phyloP scores from a whole-genome alignment of 1,140 invertebrate genomes.

The Sweltsa coloradensis region DNA sequence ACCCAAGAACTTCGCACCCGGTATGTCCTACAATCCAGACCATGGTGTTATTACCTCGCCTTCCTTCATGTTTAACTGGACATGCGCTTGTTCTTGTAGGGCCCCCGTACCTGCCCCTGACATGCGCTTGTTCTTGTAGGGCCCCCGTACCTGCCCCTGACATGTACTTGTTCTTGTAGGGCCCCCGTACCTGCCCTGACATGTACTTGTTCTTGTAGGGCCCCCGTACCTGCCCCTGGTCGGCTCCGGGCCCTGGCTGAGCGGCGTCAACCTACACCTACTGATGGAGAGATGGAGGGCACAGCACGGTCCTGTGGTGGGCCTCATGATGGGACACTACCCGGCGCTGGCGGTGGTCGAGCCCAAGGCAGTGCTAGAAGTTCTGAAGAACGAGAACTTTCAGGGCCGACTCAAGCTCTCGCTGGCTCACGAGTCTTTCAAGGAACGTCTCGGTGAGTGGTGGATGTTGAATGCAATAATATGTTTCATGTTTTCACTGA shows the following conservation, averaged over 20 bases:
- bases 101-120: neutral
- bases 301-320: slow-evolving; percentile 28
- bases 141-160: neutral
- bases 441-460: slow-evolving; percentile 44
- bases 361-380: slow-evolving; percentile 25
- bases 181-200: neutral
- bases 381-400: slow-evolving; percentile 26
- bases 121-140: neutral
- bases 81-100: too few relatives aligned
- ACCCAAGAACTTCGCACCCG: slow-evolving; percentile 3
- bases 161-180: neutral
- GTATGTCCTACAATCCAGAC: neutral
- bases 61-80: too few relatives aligned
- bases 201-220: slow-evolving; percentile 17
- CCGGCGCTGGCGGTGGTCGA: slow-evolving; percentile 28
- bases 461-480: neutral
- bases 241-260: slow-evolving; percentile 25
- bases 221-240: slow-evolving; percentile 27
- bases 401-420: slow-evolving; percentile 28
- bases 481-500: too few relatives aligned
- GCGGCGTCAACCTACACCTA: slow-evolving; percentile 18
- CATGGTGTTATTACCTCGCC: too few relatives aligned
- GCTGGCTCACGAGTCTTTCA: slow-evolving; percentile 46
- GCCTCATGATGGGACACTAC: slow-evolving; percentile 23
- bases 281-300: slow-evolving; percentile 24